Evolutionary conservation across 2,797 vertebrate genomes (phyloP), one percentile per base, ranked within the genome.

Genomic region (Arnoldichthys spilopterus): DNA sequence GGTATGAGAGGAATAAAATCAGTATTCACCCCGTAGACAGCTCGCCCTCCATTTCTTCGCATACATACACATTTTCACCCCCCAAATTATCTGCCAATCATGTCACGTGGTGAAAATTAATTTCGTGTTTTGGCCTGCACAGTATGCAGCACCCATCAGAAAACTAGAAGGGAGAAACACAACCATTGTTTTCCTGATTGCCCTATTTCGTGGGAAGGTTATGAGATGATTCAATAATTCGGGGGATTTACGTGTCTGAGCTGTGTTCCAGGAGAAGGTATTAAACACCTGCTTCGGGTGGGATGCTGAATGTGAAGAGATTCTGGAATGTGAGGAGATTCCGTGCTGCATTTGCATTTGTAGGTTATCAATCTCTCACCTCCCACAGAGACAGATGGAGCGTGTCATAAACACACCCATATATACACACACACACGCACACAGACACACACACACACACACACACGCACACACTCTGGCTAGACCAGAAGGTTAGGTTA

Each of bases 341-440:
- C 80, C 80, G 79, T 32, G 86, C 88, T 75, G 85, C 83, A 84
- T 85, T 82, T 82, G 83, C 61, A 80, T 85, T 13, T 54, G 85
- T 88, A 89, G 87, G 85, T 87, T 77, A 83, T 84, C 88, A 84
- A 88, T 87, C 81, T 45, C 87, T 89, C 88, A 85, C 87, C 83
- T 89, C 86, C 84, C 88, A 82, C 81, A 58, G 70, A 82, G 88
- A 83, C 92, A 93, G 92, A 92, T 93, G 91, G 90, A 74, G 80
- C 37, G 77, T 84, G 86, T 91, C 87, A 78, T 87, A 74, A 85
- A 84, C 37, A 74, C 83, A 30, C 47, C 20, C 12, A 24, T 28
- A 20, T 7, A 34, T 30, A 61, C 70, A 72, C 37, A 62, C 56
- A 62, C 58, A 61, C 22, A 59, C 8, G n/a, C n/a, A n/a, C n/a